These are phyloP conservation scores for Penaeus indicus DNA, from an alignment of 1,140 invertebrate genomes.

Conservation along the genomic window DNA sequence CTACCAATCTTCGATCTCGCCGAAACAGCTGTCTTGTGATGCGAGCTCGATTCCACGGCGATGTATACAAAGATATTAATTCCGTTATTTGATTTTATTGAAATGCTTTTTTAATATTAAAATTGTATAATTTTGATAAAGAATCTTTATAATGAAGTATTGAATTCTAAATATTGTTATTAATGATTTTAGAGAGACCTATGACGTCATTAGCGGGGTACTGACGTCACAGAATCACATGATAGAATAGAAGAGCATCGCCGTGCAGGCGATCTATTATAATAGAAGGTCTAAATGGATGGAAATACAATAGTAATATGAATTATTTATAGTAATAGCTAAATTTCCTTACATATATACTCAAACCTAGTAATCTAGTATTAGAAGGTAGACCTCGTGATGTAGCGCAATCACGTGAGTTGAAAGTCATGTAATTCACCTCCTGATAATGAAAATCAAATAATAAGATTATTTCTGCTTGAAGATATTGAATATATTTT, in stretches of 20 bases:
- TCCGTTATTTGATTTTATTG: background rate
- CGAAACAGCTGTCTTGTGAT: slow-evolving; percentile 55
- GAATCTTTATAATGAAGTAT: background rate
- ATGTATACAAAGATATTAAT: slow-evolving; percentile 36
- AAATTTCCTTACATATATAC: too few species aligned
- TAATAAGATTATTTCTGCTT: background rate
- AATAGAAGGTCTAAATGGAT: too few species aligned
- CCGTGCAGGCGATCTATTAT: too few species aligned
- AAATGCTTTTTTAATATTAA: background rate
- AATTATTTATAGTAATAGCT: too few species aligned
- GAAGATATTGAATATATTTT: background rate
- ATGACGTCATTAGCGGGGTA: slow-evolving; percentile 16
- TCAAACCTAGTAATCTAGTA: too few species aligned
- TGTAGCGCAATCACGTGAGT: too few species aligned
- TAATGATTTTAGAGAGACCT: background rate
- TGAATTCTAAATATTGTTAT: background rate
- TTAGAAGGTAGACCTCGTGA: too few species aligned
- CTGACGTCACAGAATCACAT: slow-evolving; percentile 41
- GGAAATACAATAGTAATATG: too few species aligned
- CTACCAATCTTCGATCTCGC: slow-evolving; percentile 34
- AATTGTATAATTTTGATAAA: background rate
- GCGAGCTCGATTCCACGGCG: slow-evolving; percentile 32
- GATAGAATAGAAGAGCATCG: background rate
- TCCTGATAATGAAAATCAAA: too few species aligned
- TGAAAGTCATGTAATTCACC: too few species aligned